Percentiles rank a stretch among this genome's conserved stretches.
Evolutionary conservation across 37 sponge, comb jelly and placozoan genomes (phyloP).

Genomic region (Spongia lamella): DNA sequence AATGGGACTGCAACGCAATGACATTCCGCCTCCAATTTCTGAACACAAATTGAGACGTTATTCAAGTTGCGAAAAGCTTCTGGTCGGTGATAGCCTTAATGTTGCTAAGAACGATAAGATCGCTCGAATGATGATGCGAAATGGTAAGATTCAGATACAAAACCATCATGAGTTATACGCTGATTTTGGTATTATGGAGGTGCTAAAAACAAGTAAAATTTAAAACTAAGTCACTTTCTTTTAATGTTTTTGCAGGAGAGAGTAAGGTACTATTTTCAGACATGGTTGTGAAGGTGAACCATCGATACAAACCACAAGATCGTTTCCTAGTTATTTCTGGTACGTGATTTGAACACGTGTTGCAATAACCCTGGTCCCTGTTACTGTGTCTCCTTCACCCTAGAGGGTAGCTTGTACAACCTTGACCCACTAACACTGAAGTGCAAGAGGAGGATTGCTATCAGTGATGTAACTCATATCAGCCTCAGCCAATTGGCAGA

Average conservation of each 20-base stretch:
- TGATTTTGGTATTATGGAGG: too few relatives aligned
- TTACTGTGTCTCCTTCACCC: background rate
- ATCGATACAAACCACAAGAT: slow-evolving; percentile 65
- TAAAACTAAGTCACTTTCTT: too few relatives aligned
- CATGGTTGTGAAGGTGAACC: slow-evolving; percentile 68
- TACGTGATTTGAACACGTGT: too few relatives aligned
- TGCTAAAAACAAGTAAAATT: too few relatives aligned
- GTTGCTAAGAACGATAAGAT: slow-evolving; percentile 39
- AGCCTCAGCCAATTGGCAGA: slow-evolving; percentile 72
- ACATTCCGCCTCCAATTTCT: too few relatives aligned
- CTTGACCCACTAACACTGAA: slow-evolving; percentile 50
- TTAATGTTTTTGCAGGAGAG: slow-evolving; percentile 46
- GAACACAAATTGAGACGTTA: slow-evolving; percentile 26
- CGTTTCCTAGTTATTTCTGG: slow-evolving; percentile 69
- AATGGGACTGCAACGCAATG: too few relatives aligned
- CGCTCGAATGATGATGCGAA: slow-evolving; percentile 17
- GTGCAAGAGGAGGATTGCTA: slow-evolving; percentile 48
- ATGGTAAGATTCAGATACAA: slow-evolving; percentile 25
- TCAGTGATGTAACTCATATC: slow-evolving; percentile 72
- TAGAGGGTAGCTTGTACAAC: slow-evolving; percentile 76
- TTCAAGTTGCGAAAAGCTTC: slow-evolving; percentile 40
- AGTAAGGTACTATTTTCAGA: slow-evolving; percentile 61
- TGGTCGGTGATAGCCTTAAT: slow-evolving; percentile 46
- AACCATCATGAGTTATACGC: too few relatives aligned
- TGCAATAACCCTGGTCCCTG: too few relatives aligned